Evolutionary conservation across 2,888 invertebrate genomes (phyloP).

Genomic region (Ecliptopera silaceata): DNA sequence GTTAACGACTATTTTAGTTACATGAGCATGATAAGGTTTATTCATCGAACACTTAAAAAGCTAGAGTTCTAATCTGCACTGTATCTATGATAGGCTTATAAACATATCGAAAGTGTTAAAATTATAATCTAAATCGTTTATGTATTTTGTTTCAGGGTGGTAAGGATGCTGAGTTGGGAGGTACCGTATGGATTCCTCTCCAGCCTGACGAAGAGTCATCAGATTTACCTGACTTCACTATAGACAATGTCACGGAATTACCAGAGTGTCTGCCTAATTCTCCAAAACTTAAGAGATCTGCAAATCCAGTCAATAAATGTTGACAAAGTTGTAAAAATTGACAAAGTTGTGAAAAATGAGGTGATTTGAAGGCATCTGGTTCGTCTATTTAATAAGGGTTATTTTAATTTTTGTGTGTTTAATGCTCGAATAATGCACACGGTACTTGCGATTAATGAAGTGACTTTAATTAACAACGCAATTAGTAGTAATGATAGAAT

Average conservation of each 20-base stretch:
- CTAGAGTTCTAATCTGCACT: too few species aligned
- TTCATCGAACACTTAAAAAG: too few species aligned
- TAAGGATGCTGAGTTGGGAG: slow-evolving; percentile 88
- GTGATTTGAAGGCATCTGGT: not conserved
- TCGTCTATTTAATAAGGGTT: not conserved
- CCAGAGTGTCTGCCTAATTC: slow-evolving; percentile 83
- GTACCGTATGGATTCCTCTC: slow-evolving; percentile 91
- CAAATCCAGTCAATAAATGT: slow-evolving; percentile 35
- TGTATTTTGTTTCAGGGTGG: slow-evolving; percentile 85
- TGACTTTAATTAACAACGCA: too few species aligned
- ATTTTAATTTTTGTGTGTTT: not conserved
- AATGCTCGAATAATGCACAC: not conserved
- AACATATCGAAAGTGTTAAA: too few species aligned
- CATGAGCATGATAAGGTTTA: too few species aligned
- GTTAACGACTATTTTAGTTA: too few species aligned
- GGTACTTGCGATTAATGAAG: too few species aligned
- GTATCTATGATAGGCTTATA: too few species aligned
- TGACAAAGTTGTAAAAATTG: slow-evolving; percentile 23
- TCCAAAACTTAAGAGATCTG: slow-evolving; percentile 65
- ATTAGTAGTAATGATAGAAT: too few species aligned
- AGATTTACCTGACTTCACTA: slow-evolving; percentile 85
- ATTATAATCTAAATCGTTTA: too few species aligned
- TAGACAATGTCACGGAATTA: slow-evolving; percentile 85
- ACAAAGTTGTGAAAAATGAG: slow-evolving; percentile 4
- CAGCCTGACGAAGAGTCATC: slow-evolving; percentile 75